Base-by-base conservation (phyloP, 2,797 vertebrate species). In the Pseudochirops cupreus region DNA sequence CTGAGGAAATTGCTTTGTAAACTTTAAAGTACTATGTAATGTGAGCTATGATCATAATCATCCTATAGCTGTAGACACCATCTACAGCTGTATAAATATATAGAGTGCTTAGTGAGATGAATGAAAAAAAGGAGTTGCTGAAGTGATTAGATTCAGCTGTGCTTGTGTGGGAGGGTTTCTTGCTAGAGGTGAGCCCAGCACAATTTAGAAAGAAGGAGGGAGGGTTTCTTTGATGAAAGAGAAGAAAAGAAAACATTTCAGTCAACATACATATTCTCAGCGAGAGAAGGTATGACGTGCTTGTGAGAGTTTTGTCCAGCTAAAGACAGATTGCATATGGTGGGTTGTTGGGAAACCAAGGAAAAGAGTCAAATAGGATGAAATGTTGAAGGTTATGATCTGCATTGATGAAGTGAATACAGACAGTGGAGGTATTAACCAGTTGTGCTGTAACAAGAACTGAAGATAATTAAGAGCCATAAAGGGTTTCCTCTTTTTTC, bases 171-270 rank as follows among this genome's bases (percentile, higher is more conserved):
- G 46, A 62, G 55, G 91, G 82, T 57, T 95, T 91, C 52, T 29
- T 29, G 90, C 74, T 54, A 50, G 55, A 91, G 14, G 10, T 91
- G 56, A 93, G 50, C 59, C 56, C 21, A 94, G 31, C 26, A 5
- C 50, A 39, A 62, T 94, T 92, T 91, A 95, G 58, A 90, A 46
- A 62, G 58, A 91, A 39, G 55, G 21, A 87, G 59, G 13, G 46
- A 2, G 1, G 92, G 24, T 58, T 93, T 91, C 56, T 29, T 91
- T 56, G 55, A 87, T 52, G 39, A 2, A n/a, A 90, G 12, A 93
- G 58, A 93, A 67, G 67, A 94, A n/a, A 52, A 92, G 58, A 93
- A 74, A 59, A 94, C 46, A 52, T 59, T 57, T 90, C 26, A 92
- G 55, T 28, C 55, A 31, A 0, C 13, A 58, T 50, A 39, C 46